Conservation (phyloP, 1,140 invertebrate genomes). For the Nasonia vitripennis region DNA sequence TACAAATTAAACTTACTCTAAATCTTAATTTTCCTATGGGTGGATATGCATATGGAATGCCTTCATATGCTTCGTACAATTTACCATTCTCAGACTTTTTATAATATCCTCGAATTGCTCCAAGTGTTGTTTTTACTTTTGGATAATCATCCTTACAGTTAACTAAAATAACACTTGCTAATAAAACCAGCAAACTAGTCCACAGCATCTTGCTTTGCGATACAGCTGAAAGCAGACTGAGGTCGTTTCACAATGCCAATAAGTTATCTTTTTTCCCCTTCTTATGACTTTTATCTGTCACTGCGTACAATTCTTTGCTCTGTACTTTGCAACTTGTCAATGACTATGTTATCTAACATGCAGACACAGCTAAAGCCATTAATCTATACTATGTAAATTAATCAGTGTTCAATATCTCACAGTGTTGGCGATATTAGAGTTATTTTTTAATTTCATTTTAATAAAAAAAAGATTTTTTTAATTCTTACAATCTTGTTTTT, state of each 20-base stretch:
- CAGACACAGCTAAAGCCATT: neutral
- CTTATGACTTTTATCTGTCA: neutral
- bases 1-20: conserved; percentile 66
- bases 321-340: neutral
- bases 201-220: conserved; percentile 10
- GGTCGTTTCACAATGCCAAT: neutral
- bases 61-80: conserved; percentile 76
- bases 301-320: neutral
- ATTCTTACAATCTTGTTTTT: too few species aligned
- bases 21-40: conserved; percentile 78
- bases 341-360: neutral
- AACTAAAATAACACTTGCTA: conserved; percentile 28
- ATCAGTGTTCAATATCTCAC: neutral
- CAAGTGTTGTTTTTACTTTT: conserved; percentile 63
- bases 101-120: conserved; percentile 66
- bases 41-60: conserved; percentile 79
- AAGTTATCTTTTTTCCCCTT: neutral
- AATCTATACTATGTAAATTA: neutral
- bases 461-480: too few species aligned
- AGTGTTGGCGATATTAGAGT: neutral
- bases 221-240: neutral
- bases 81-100: conserved; percentile 66
- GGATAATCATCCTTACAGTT: conserved; percentile 56
- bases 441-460: neutral
- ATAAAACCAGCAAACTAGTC: conserved; percentile 3